A percentile compares a stretch with the other conserved stretches of the same genome.
These are phyloP conservation scores for Mesoclemmys tuberculata DNA, from an alignment of 2,113 vertebrate species.

Conservation along the genomic window DNA sequence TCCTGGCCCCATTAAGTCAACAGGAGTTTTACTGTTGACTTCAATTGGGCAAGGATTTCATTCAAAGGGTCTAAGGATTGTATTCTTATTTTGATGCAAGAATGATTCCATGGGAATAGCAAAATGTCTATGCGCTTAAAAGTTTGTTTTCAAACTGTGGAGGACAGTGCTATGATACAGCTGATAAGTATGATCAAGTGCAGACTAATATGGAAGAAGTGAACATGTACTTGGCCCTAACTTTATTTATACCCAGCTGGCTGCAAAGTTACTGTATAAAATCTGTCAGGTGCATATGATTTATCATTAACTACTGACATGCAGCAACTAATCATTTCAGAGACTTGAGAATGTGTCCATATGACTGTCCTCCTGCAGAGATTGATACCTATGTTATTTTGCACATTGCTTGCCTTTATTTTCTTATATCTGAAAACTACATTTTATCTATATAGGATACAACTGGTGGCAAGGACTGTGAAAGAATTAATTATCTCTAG, in stretches of 20 bases:
- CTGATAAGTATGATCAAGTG: background rate
- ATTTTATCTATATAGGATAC: background rate
- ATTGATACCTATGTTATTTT: background rate
- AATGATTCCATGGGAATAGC: background rate
- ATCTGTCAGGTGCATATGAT: background rate
- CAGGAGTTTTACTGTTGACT: background rate
- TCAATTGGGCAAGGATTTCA: background rate
- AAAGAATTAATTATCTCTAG: background rate
- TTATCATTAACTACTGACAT: background rate
- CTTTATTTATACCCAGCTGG: background rate
- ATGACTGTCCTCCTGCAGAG: background rate
- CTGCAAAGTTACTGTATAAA: background rate
- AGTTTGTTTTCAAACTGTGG: background rate
- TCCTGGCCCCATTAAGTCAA: background rate
- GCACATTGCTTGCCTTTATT: background rate
- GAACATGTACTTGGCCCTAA: background rate
- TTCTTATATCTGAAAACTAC: background rate
- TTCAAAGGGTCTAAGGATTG: background rate
- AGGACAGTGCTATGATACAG: background rate
- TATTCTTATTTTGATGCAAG: background rate
- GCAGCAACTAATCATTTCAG: background rate
- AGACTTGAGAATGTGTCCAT: background rate
- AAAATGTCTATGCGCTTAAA: background rate
- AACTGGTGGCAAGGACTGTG: background rate
- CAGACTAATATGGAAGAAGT: background rate